Conservation (phyloP, 2,888 invertebrate genomes). For the Odontomyia ornata region DNA sequence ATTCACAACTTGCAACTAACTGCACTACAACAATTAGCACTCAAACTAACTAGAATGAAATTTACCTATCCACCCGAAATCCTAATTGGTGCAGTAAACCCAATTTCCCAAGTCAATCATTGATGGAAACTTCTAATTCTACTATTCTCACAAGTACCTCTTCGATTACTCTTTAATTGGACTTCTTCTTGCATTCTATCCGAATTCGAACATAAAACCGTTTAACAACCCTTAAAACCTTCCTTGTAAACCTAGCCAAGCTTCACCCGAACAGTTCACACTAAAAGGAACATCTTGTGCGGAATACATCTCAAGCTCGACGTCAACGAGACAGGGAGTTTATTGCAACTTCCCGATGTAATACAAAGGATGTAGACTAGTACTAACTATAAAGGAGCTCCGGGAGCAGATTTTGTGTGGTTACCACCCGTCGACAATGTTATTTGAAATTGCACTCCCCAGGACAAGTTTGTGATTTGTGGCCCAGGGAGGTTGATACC, state of each 20-base stretch:
- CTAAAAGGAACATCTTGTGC: neutral
- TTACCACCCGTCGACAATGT: too few relatives aligned
- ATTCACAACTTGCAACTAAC: too few relatives aligned
- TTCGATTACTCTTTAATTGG: slow-evolving; percentile 23
- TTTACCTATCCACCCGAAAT: neutral
- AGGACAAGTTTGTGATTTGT: too few relatives aligned
- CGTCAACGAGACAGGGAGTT: neutral
- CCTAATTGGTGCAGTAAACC: neutral
- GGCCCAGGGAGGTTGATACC: too few relatives aligned
- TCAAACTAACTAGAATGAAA: too few relatives aligned
- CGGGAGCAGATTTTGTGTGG: too few relatives aligned
- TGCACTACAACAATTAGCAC: too few relatives aligned
- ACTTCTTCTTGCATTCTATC: slow-evolving; percentile 1
- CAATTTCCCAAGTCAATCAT: neutral
- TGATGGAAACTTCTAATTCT: neutral
- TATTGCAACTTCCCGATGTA: neutral
- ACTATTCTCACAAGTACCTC: neutral
- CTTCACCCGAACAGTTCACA: neutral
- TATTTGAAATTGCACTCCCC: too few relatives aligned
- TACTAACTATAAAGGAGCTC: neutral
- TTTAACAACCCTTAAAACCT: slow-evolving; percentile 4
- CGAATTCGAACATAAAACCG: slow-evolving; percentile 24
- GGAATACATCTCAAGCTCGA: neutral
- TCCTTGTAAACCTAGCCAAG: slow-evolving; percentile 6
- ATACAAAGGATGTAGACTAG: neutral